Evolutionary conservation across 2,797 vertebrate genomes (phyloP).

Genomic region (Paramormyrops hopkinsi): DNA sequence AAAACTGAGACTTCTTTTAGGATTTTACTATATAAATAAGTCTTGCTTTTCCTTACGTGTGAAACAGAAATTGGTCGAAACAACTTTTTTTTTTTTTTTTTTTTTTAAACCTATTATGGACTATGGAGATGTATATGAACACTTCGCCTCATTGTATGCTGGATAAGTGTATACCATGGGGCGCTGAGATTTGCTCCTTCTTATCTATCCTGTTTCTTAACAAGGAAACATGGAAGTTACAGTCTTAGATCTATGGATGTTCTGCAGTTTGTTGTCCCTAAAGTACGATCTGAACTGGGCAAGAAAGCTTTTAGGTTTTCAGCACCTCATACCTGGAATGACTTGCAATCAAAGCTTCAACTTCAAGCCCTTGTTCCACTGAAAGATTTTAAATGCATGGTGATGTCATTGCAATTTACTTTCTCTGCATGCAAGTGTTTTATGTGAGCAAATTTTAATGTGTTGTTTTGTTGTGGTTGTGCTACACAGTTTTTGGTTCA

Average conservation of each 20-base stretch:
- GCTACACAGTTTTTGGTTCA: too few species aligned
- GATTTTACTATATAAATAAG: neutral
- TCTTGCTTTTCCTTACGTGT: neutral
- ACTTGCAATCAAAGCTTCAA: neutral
- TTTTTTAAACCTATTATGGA: neutral
- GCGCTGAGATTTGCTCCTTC: neutral
- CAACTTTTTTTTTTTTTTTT: neutral
- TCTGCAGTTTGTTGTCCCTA: neutral
- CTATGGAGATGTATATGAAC: conserved; percentile 13
- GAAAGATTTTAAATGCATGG: neutral
- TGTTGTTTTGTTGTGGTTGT: neutral
- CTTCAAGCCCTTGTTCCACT: neutral
- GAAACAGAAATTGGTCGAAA: conserved; percentile 7
- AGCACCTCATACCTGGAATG: neutral
- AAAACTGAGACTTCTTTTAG: neutral
- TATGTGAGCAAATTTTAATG: neutral
- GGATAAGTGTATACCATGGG: neutral
- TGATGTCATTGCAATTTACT: neutral
- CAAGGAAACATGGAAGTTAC: neutral
- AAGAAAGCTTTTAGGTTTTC: neutral
- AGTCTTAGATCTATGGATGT: neutral
- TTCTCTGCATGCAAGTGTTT: neutral
- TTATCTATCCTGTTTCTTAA: neutral
- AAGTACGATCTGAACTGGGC: neutral
- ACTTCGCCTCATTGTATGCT: neutral